These are phyloP conservation scores for Troilus luridus DNA, from an alignment of 2,888 invertebrate species.

Conservation along the genomic window DNA sequence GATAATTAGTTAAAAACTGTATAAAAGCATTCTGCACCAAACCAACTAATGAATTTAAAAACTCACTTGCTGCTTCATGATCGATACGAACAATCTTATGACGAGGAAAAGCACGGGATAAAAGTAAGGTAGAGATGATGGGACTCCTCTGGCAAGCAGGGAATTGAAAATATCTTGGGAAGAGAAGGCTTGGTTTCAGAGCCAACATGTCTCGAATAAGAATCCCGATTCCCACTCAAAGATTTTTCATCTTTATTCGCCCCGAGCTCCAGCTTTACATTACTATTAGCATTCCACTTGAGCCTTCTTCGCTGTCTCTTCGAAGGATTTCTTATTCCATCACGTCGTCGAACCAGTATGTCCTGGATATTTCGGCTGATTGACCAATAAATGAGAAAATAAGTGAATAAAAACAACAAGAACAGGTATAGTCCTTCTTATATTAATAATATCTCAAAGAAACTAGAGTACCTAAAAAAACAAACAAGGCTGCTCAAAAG, in stretches of 20 bases:
- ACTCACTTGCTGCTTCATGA: no score
- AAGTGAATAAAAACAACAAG: neutral
- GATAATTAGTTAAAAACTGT: no score
- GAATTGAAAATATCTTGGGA: neutral
- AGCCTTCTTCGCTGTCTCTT: neutral
- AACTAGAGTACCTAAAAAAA: no score
- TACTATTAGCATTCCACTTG: conserved; percentile 39
- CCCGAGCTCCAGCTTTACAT: conserved; percentile 32
- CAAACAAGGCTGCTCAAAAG: no score
- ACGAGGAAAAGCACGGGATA: neutral
- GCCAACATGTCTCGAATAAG: conserved; percentile 46
- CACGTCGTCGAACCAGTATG: neutral
- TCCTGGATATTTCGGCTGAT: neutral
- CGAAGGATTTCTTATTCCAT: neutral
- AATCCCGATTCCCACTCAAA: conserved; percentile 14
- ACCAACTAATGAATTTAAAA: no score
- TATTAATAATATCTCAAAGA: no score
- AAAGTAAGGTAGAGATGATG: neutral
- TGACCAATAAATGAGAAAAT: neutral
- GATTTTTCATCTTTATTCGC: conserved; percentile 52
- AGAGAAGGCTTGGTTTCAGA: conserved; percentile 1
- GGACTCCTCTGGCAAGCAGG: neutral
- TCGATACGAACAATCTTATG: no score
- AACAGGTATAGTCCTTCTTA: no score
- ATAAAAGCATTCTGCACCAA: no score